Evolutionary conservation across 2,797 vertebrate genomes (phyloP).

Genomic region (Eospalax fontanierii): DNA sequence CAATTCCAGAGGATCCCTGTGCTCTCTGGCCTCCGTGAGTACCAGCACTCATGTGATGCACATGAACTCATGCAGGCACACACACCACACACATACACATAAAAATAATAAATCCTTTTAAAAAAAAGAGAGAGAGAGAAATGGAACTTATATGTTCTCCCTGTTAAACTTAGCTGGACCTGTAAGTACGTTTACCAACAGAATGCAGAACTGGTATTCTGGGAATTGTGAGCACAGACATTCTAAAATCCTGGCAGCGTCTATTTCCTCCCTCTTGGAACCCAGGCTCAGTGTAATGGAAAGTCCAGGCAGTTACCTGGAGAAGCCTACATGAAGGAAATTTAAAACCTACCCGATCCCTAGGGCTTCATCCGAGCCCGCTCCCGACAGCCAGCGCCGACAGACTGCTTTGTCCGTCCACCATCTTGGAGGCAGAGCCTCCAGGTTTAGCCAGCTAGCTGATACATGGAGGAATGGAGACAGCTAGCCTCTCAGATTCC

Average conservation of each 20-base stretch:
- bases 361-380: neutral
- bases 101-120: neutral
- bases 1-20: too few relatives aligned
- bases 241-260: constrained; percentile 17
- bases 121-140: neutral
- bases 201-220: neutral
- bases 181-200: neutral
- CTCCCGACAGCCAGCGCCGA: neutral
- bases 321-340: neutral
- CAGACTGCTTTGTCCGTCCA: neutral
- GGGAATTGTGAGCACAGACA: constrained; percentile 15
- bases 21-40: neutral
- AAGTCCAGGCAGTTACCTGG: neutral
- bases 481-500: neutral
- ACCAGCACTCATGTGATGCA: too few relatives aligned
- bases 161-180: neutral
- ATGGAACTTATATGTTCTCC: neutral
- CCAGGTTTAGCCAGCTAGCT: neutral
- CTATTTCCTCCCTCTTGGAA: constrained; percentile 3
- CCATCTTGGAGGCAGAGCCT: neutral
- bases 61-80: neutral
- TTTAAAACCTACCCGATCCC: neutral
- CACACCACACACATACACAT: neutral
- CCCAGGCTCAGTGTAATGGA: neutral
- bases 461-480: neutral